Conservation (phyloP, 2,888 invertebrate genomes). For the Galerucella calmariensis region DNA sequence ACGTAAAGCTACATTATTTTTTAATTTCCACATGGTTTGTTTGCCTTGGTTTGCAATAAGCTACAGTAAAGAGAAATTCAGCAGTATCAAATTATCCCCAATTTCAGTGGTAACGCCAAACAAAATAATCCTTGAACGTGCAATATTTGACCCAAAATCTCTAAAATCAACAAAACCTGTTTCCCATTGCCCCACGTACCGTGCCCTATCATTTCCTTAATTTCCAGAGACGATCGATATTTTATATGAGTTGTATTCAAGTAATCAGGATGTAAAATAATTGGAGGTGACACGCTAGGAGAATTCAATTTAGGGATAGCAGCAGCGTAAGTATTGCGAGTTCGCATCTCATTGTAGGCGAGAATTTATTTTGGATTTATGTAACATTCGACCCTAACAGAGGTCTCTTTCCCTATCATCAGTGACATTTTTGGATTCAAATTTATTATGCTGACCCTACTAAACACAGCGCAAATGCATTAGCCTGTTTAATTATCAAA, state of each 20-base stretch:
- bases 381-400: background rate
- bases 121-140: slow-evolving; percentile 2
- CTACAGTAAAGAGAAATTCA: background rate
- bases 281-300: background rate
- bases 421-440: background rate
- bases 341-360: background rate
- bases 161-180: slow-evolving; percentile 22
- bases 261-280: background rate
- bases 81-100: background rate
- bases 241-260: background rate
- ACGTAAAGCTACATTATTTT: too few species aligned
- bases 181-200: slow-evolving; percentile 11
- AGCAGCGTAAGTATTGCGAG: background rate
- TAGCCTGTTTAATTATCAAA: too few species aligned
- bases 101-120: background rate
- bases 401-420: background rate
- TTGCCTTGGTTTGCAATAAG: background rate
- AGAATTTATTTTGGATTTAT: background rate
- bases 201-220: background rate
- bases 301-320: background rate
- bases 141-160: slow-evolving; percentile 25
- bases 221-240: background rate
- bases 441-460: background rate
- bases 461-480: background rate
- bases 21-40: too few species aligned